Percentiles rank a stretch among this genome's conserved stretches.
Conservation (phyloP, 1,140 invertebrate species). For the Lepidostoma basale region DNA sequence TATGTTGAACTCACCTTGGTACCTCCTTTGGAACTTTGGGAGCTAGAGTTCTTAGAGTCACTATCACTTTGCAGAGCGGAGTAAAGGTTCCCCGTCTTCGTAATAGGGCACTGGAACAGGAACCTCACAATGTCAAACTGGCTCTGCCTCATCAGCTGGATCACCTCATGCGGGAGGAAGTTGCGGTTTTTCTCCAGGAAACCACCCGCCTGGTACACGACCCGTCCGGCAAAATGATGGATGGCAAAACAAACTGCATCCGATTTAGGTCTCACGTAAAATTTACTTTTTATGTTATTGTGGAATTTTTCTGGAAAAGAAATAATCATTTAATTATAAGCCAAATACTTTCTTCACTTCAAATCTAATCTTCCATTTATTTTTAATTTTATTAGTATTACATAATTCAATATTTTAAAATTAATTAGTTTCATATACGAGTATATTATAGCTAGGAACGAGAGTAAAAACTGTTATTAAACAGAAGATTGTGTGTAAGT, state of each 20-base stretch:
- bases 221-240: slow-evolving; percentile 77
- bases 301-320: slow-evolving; percentile 79
- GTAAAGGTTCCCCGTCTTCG: slow-evolving; percentile 79
- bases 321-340: too few species aligned
- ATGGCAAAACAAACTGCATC: slow-evolving; percentile 76
- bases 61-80: slow-evolving; percentile 63
- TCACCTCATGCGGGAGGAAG: slow-evolving; percentile 79
- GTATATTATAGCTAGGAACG: too few species aligned
- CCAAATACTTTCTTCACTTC: too few species aligned
- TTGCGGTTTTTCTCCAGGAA: slow-evolving; percentile 87
- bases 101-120: slow-evolving; percentile 81
- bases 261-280: slow-evolving; percentile 79
- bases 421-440: too few species aligned
- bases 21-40: slow-evolving; percentile 50
- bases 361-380: too few species aligned
- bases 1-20: slow-evolving; percentile 54
- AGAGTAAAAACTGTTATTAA: too few species aligned
- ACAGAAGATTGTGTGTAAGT: too few species aligned
- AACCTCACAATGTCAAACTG: slow-evolving; percentile 75
- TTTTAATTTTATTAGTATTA: too few species aligned
- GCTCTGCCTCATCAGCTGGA: slow-evolving; percentile 77
- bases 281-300: slow-evolving; percentile 77
- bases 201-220: slow-evolving; percentile 78
- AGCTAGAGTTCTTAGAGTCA: slow-evolving; percentile 58
- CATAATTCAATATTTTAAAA: too few species aligned